Base-by-base conservation (phyloP, 1,140 invertebrate genomes). In the Philotrypesis tridentata region DNA sequence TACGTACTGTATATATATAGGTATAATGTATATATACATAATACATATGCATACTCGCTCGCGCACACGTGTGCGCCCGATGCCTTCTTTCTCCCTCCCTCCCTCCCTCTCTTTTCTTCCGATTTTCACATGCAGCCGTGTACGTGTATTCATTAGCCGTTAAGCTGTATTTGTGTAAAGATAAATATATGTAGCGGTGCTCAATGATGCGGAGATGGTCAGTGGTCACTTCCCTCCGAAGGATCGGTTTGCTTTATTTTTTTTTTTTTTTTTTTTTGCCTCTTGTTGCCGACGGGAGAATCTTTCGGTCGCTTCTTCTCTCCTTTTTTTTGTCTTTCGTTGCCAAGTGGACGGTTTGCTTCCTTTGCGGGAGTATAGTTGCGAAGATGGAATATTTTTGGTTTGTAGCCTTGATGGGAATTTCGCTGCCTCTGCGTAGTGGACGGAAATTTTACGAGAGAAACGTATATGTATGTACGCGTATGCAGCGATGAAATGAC, bases 61-160 rank as follows among this genome's bases (percentile, higher is more conserved):
- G n/a, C 9, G 40, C 79, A 80, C 79, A 80, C 70, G 79, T 76
- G 55, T 33, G 31, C 43, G 1, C 40, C 75, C 61, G 27, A 72
- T 79, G 67, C 74, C 33, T 72, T 48, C 48, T 55, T n/a, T 55
- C n/a, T 55, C 6, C 48, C 21, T 55, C n/a, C 6, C 48, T 6
- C n/a, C n/a, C 48, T n/a, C 48, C 48, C 48, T 3, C 48, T 55
- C n/a, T 55, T 4, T 55, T 55, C 48, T 55, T 2, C 48, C 21
- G 48, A 5, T 37, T 3, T 37, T 55, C 48, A 17, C n/a, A 6
- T 55, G 48, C 21, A 14, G 14, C 1, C 4, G 5, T 2, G 5
- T 55, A n/a, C 4, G 0, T n/a, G 5, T 55, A n/a, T 21, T 7
- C 48, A 7, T 21, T 55, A 55, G 48, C 33, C 9, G 9, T 37